Base-by-base conservation (phyloP, 2,888 invertebrate species). In the Andrena fulva region DNA sequence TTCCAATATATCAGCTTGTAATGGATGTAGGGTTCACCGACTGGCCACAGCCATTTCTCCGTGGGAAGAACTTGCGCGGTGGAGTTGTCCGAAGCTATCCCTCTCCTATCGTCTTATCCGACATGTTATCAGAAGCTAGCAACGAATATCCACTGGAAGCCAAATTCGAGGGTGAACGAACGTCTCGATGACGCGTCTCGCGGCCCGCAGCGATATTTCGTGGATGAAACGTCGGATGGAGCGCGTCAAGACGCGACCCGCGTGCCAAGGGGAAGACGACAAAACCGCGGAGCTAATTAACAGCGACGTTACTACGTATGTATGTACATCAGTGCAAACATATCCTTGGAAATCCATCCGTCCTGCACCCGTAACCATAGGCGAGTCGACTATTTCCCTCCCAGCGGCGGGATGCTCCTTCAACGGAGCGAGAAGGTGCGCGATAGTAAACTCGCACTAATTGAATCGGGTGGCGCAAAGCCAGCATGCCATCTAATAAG, bases 381-480 rank as follows among this genome's bases (percentile, higher is more conserved):
- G 56, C 48, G 33, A 24, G 8, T 56, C 6, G 10, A 16, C 24
- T 2, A 10, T 8, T 24, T 42, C 59, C 74, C 75, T 35, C 20
- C 48, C 54, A 42, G 42, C 42, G 35, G 3, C 35, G 4, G 4
- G 42, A 16, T 42, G 42, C 42, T 42, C 42, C 42, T 42, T 42
- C 42, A 16, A 42, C 42, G 5, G 42, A 42, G 52, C 54, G 27
- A 29, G 31, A 29, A n/a, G 24, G 24, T 4, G 52, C 29, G 56
- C 85, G 74, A 77, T 56, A 64, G 67, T 71, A 60, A 80, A 85
- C 73, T 80, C 42, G 31, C 27, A 66, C 82, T 87, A 87, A 87
- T 87, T 87, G 88, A 87, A 87, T 87, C 76, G 71, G 16, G 74
- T 64, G 60, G 16, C 42, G 67, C 24, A 35, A 60, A 75, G 59